Conservation (phyloP, 2,888 invertebrate species). For the Drosophila sordidula region DNA sequence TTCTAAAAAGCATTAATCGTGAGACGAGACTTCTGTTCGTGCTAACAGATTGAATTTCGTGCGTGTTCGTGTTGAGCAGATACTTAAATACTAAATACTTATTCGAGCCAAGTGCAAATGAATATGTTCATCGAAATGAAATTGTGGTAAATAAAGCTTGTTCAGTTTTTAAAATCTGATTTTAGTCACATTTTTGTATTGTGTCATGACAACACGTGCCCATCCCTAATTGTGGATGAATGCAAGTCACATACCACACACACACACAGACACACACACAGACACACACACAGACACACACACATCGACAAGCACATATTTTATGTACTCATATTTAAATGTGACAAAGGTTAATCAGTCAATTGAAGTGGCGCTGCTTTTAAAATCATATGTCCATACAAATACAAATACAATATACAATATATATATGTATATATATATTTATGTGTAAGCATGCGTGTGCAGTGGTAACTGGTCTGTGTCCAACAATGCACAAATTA, state of each 20-base stretch:
- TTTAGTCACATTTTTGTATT: neutral
- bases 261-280: conserved; percentile 1
- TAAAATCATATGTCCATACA: conserved; percentile 12
- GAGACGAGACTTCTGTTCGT: neutral
- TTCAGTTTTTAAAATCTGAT: neutral
- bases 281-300: too few species aligned
- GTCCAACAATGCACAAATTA: too few species aligned
- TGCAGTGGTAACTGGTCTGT: too few species aligned
- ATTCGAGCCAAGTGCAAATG: neutral
- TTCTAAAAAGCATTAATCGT: neutral
- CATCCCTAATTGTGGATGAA: neutral
- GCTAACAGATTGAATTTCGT: neutral
- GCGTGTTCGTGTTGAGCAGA: neutral
- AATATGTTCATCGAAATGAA: too few species aligned
- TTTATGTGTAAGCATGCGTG: too few species aligned
- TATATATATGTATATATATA: neutral
- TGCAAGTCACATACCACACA: conserved; percentile 4
- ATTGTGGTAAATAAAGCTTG: neutral
- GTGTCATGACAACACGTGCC: neutral
- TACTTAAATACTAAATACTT: too few species aligned
- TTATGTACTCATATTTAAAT: conserved; percentile 17
- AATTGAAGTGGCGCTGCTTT: conserved; percentile 43
- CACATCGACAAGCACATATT: conserved; percentile 2
- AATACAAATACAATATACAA: too few species aligned
- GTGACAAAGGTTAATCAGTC: conserved; percentile 52